Base-by-base conservation (phyloP, 2,113 vertebrate species). In the Seriola rivoliana region DNA sequence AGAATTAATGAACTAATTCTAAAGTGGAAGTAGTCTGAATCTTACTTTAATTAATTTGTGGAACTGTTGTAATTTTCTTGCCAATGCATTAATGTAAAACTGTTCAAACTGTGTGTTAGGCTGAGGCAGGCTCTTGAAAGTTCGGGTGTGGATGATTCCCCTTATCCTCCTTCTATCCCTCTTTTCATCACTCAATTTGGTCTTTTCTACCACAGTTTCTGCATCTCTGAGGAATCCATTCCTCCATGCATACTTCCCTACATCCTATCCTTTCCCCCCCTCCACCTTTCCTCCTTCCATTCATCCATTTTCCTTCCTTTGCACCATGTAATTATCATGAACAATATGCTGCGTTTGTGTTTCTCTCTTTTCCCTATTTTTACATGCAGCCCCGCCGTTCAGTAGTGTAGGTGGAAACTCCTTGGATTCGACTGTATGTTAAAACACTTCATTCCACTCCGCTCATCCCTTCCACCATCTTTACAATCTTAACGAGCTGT, bases 401-500 rank as follows among this genome's bases (percentile, higher is more conserved):
- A 25, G 11, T 32, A 36, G 38, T 4, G 55, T 80, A 46, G 80
- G 74, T 13, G 80, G 75, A 82, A 72, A 52, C 68, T 83, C 59
- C 59, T 62, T 32, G 8, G 6, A 80, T 71, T 78, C 2, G 29
- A n/a, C 66, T 74, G 5, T 9, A 32, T 58, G 46, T 64, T 50
- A 40, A 85, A 80, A 75, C 54, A 42, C 60, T 78, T 81, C 75
- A 59, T 60, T 85, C 60, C 21, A 2, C 73, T 62, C 52, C 21
- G 50, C 75, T 83, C 78, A 34, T 78, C 70, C 85, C 50, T 11
- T 62, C 59, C 57, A 40, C 84, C 76, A 29, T 86, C 87, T 77
- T 84, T 69, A 71, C 81, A 32, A 75, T 81, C 89, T 71, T 89
- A 93, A 93, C 13, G 58, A 83, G 75, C 89, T 84, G 90, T 91